Percentiles rank a stretch among this genome's conserved stretches.
Evolutionary conservation across 2,888 invertebrate genomes (phyloP).

Genomic region (Acronicta psi): DNA sequence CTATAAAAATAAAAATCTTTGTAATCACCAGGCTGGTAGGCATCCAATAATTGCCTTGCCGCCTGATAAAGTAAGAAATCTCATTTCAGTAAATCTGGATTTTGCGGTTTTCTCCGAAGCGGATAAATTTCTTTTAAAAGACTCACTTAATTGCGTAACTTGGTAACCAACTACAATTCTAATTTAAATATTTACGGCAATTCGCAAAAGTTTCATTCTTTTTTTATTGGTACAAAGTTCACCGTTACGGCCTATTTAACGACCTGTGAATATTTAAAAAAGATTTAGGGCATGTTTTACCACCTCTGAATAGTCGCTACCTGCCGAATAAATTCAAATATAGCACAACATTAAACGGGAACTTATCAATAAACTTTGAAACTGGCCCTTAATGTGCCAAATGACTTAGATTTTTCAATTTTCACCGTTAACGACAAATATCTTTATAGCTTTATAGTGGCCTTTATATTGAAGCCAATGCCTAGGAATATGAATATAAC

Average conservation of each 20-base stretch:
- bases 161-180: constrained; percentile 33
- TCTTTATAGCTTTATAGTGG: no score
- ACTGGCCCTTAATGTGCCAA: no score
- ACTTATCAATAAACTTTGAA: no score
- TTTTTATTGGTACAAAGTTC: constrained; percentile 35
- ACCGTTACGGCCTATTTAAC: constrained; percentile 29
- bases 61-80: constrained; percentile 19
- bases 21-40: constrained; percentile 16
- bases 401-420: no score
- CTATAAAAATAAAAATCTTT: constrained; percentile 28
- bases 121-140: constrained; percentile 16
- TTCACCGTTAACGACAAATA: no score
- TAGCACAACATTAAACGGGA: no score
- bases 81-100: constrained; percentile 40
- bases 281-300: no score
- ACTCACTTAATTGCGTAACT: constrained; percentile 25
- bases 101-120: constrained; percentile 21
- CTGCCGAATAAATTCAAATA: no score
- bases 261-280: constrained; percentile 10
- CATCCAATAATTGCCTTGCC: constrained; percentile 42
- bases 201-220: constrained; percentile 14
- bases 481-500: no score
- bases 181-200: constrained; percentile 39
- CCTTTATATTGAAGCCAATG: no score
- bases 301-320: no score